Percentiles rank a stretch among this genome's conserved stretches.
Conservation (phyloP, 2,113 vertebrate genomes). For the Kryptolebias marmoratus region DNA sequence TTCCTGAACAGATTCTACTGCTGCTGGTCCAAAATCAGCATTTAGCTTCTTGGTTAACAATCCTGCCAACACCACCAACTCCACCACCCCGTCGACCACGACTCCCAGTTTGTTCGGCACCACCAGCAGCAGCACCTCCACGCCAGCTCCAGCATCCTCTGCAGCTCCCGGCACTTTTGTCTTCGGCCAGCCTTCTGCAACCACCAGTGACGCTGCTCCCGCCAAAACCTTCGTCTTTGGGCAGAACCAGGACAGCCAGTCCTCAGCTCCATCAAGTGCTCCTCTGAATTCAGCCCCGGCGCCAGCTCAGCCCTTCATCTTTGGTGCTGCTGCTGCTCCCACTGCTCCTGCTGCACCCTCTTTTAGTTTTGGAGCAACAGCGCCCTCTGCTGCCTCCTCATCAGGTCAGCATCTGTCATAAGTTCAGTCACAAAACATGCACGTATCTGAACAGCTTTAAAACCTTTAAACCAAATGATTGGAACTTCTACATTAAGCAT, state of each 20-base stretch:
- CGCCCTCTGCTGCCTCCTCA: conserved; percentile 80
- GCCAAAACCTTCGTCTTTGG: conserved; percentile 87
- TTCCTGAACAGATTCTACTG: conserved; percentile 73
- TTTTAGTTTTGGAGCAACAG: conserved; percentile 86
- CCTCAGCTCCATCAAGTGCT: conserved; percentile 67
- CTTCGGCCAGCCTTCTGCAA: conserved; percentile 84
- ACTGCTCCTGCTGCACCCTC: conserved; percentile 65
- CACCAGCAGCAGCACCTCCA: conserved; percentile 70
- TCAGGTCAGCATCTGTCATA: conserved; percentile 79
- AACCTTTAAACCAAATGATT: too few species aligned
- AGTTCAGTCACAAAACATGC: too few species aligned
- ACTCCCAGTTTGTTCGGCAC: conserved; percentile 81
- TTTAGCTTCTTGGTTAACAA: conserved; percentile 87
- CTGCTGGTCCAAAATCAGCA: conserved; percentile 82
- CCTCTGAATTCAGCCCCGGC: conserved; percentile 66
- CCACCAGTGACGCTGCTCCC: conserved; percentile 77
- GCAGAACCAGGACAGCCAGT: conserved; percentile 84
- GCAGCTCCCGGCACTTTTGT: conserved; percentile 78
- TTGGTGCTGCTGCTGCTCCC: conserved; percentile 80
- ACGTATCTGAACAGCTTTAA: background rate
- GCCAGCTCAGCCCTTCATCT: conserved; percentile 83
- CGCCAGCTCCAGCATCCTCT: conserved; percentile 54
- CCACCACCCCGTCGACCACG: conserved; percentile 70
- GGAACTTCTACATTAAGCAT: too few species aligned
- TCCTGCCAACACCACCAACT: conserved; percentile 64